Conservation (phyloP, 2,113 vertebrate genomes). For the Campylorhamphus procurvoides region DNA sequence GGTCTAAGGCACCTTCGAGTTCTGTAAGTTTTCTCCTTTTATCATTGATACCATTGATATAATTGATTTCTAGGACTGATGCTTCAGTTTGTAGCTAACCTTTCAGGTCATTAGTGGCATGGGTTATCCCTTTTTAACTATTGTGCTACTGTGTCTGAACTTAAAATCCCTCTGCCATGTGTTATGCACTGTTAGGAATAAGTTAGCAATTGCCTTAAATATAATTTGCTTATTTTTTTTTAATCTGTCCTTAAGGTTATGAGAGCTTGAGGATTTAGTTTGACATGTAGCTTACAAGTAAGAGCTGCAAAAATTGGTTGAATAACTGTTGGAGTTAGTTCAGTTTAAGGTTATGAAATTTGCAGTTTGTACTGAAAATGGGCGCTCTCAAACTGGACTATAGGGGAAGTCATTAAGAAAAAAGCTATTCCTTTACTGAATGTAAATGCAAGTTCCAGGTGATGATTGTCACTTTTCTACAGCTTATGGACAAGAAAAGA, state of each 20-base stretch:
- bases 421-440: not conserved
- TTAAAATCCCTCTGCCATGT: not conserved
- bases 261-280: not conserved
- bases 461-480: not conserved
- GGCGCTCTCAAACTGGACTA: not conserved
- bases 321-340: not conserved
- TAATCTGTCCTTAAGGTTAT: not conserved
- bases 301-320: not conserved
- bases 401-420: not conserved
- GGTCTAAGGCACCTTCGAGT: constrained; percentile 94
- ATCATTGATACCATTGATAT: not conserved
- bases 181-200: not conserved
- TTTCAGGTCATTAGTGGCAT: not conserved
- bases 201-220: not conserved
- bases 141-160: not conserved
- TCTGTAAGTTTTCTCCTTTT: constrained; percentile 85
- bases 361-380: not conserved
- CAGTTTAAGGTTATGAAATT: not conserved
- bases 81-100: not conserved
- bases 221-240: not conserved
- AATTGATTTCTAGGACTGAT: not conserved
- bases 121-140: not conserved
- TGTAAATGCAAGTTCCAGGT: not conserved
- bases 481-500: not conserved
- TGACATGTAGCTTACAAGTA: not conserved